Evolutionary conservation across 2,888 invertebrate species (phyloP).

Genomic region (Catocala nupta): DNA sequence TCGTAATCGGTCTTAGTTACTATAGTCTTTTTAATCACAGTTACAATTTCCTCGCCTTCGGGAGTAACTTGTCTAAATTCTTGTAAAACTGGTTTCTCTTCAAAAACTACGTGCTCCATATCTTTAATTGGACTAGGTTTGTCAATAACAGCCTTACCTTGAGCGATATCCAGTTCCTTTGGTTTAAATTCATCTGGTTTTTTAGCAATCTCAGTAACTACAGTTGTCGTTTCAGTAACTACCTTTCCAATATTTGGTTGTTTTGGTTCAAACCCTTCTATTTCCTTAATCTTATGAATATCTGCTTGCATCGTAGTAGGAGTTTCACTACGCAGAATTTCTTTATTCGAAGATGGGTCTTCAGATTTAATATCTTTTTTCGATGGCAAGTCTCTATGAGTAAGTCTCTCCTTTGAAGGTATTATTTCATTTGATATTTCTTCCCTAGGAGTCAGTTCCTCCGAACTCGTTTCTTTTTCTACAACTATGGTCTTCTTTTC

Average conservation of each 20-base stretch:
- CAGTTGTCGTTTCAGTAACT: conserved; percentile 21
- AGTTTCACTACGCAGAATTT: neutral
- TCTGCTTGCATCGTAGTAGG: conserved; percentile 7
- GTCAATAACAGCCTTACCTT: conserved; percentile 24
- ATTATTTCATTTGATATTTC: neutral
- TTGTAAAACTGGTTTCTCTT: conserved; percentile 57
- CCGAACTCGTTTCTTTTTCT: conserved; percentile 31
- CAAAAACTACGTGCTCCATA: conserved; percentile 49
- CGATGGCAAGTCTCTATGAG: neutral
- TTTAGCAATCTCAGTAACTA: conserved; percentile 19
- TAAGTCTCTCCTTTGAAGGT: neutral
- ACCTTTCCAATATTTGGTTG: conserved; percentile 17
- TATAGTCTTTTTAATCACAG: conserved; percentile 62
- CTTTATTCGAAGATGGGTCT: neutral
- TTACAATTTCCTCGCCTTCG: conserved; percentile 62
- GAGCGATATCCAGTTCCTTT: conserved; percentile 17
- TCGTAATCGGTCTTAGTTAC: conserved; percentile 64
- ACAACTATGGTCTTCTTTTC: conserved; percentile 43
- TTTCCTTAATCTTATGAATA: conserved; percentile 8
- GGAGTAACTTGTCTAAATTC: conserved; percentile 58
- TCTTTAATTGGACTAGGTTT: conserved; percentile 40
- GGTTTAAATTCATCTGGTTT: conserved; percentile 16
- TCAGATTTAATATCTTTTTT: neutral
- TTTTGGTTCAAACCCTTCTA: conserved; percentile 14
- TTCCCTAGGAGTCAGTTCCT: neutral